Evolutionary conservation across 2,888 invertebrate genomes (phyloP).

Genomic region (Cheilosia urbana): DNA sequence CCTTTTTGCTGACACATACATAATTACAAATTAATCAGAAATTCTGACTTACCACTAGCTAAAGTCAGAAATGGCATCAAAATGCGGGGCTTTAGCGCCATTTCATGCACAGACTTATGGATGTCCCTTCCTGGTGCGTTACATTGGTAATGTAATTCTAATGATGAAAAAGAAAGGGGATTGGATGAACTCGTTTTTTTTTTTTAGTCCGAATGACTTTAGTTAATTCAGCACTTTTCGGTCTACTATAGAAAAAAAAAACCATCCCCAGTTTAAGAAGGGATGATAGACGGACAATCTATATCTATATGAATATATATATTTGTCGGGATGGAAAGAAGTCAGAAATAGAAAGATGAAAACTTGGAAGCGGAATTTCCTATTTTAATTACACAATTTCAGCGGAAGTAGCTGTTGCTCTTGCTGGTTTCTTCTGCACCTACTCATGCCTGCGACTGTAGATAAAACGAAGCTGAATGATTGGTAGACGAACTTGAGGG

Average conservation of each 20-base stretch:
- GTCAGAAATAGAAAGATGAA: constrained; percentile 20
- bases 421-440: constrained; percentile 12
- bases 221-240: constrained; percentile 59
- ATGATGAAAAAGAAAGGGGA: constrained; percentile 28
- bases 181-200: constrained; percentile 18
- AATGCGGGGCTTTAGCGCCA: constrained; percentile 35
- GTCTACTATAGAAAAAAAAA: constrained; percentile 1
- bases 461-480: constrained; percentile 56
- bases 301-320: constrained; percentile 6
- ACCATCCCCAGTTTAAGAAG: constrained; percentile 38
- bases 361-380: constrained; percentile 55
- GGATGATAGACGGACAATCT: constrained; percentile 49
- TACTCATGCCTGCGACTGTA: constrained; percentile 50
- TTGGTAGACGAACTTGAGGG: neutral
- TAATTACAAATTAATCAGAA: constrained; percentile 75
- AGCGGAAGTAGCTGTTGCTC: constrained; percentile 64
- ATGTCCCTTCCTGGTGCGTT: neutral
- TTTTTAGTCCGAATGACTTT: constrained; percentile 41
- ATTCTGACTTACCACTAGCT: constrained; percentile 43
- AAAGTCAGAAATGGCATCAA: constrained; percentile 55
- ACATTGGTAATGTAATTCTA: constrained; percentile 57
- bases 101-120: neutral
- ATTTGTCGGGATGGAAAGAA: neutral
- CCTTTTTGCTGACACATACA: constrained; percentile 74
- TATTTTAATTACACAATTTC: constrained; percentile 68